phyloP scores from a whole-genome alignment of 1,140 invertebrate species.

The Mercenaria mercenaria region DNA sequence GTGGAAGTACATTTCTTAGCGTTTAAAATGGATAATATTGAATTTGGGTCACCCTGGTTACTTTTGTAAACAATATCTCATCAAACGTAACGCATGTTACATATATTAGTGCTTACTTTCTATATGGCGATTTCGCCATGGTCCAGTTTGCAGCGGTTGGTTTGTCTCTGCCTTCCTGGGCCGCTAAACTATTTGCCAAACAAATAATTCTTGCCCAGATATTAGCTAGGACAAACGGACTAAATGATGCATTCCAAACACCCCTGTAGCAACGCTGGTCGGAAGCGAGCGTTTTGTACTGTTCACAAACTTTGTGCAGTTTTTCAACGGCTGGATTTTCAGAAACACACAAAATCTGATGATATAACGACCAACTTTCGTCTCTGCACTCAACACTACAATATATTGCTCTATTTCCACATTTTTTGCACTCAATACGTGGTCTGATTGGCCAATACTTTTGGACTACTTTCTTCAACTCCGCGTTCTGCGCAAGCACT shows the following conservation, averaged over 20 bases:
- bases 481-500: constrained; percentile 53
- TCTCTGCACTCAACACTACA: constrained; percentile 73
- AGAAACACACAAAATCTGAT: constrained; percentile 74
- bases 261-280: constrained; percentile 68
- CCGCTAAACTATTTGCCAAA: constrained; percentile 68
- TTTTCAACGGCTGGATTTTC: constrained; percentile 57
- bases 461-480: constrained; percentile 68
- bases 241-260: constrained; percentile 78
- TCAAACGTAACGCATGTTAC: too few species aligned
- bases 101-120: constrained; percentile 72
- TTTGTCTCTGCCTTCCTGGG: constrained; percentile 31
- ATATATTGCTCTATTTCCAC: constrained; percentile 69
- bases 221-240: constrained; percentile 75
- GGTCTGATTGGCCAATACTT: constrained; percentile 72
- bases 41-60: too few species aligned
- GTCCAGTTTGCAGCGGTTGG: constrained; percentile 68
- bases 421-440: constrained; percentile 64
- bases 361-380: constrained; percentile 76
- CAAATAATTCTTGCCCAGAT: constrained; percentile 76
- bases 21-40: too few species aligned
- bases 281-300: constrained; percentile 53
- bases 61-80: too few species aligned
- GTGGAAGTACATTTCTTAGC: too few species aligned
- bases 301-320: constrained; percentile 73
- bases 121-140: constrained; percentile 70